Evolutionary conservation across 2,888 invertebrate genomes (phyloP).

Genomic region (Tillus elongatus): DNA sequence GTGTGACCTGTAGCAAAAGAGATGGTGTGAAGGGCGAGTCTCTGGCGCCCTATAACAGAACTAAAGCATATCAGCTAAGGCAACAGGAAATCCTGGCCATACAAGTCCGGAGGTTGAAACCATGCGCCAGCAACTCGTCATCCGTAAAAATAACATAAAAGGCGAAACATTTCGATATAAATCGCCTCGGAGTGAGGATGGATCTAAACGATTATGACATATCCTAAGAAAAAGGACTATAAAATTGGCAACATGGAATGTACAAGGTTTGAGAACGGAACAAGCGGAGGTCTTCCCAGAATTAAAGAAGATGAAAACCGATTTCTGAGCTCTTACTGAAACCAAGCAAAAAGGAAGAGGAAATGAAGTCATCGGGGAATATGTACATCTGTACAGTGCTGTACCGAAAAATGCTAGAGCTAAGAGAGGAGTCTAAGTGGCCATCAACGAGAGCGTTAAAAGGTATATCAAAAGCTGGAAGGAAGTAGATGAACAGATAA

Average conservation of each 20-base stretch:
- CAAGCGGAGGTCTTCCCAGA: conserved; percentile 10
- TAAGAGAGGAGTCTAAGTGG: conserved; percentile 10
- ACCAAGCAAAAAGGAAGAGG: conserved; percentile 9
- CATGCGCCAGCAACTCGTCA: no score
- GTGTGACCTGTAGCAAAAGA: no score
- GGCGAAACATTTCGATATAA: neutral
- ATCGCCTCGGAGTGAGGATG: conserved; percentile 4
- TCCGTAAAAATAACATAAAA: conserved; percentile 1
- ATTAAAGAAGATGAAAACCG: conserved; percentile 10
- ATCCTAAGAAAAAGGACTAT: neutral
- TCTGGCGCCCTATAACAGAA: no score
- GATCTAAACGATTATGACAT: conserved; percentile 1
- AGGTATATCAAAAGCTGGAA: conserved; percentile 8
- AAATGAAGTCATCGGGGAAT: conserved; percentile 7
- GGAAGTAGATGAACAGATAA: conserved; percentile 11
- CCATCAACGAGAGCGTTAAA: conserved; percentile 6
- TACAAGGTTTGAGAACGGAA: conserved; percentile 12
- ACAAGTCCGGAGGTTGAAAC: no score
- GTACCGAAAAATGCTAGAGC: conserved; percentile 7
- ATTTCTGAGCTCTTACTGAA: conserved; percentile 10
- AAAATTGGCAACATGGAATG: conserved; percentile 12
- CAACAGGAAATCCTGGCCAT: no score
- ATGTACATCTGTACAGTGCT: conserved; percentile 9
- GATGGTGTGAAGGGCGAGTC: no score
- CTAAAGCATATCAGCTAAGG: no score